Evolutionary conservation across 92 coral and sea anemone genomes (phyloP).

Genomic region (Metridium senile): DNA sequence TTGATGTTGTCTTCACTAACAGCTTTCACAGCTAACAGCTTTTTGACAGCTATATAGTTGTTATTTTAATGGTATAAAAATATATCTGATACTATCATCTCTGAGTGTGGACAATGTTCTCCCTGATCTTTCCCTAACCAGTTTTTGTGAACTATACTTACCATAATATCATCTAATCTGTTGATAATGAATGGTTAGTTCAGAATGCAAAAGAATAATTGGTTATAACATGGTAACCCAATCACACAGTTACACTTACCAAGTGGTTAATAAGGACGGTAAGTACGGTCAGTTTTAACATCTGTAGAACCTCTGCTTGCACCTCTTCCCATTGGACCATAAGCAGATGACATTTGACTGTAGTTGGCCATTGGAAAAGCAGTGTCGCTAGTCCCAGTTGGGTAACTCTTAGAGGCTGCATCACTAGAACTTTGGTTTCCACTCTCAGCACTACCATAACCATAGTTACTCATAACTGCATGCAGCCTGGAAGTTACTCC

Average conservation of each 20-base stretch:
- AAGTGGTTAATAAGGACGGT: slow-evolving; percentile 41
- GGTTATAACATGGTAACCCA: no score
- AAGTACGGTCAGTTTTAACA: slow-evolving; percentile 21
- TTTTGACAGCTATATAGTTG: slow-evolving; percentile 21
- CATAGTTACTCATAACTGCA: slow-evolving; percentile 43
- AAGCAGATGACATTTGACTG: slow-evolving; percentile 63
- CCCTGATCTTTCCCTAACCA: no score
- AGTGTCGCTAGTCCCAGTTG: slow-evolving; percentile 42
- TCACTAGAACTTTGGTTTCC: slow-evolving; percentile 28
- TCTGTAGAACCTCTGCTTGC: slow-evolving; percentile 16
- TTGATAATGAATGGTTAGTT: no score
- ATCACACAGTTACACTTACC: no score
- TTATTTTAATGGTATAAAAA: no score
- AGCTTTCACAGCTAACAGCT: slow-evolving; percentile 1
- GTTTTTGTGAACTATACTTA: no score
- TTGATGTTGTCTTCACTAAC: slow-evolving; percentile 34
- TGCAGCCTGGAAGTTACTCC: slow-evolving; percentile 48
- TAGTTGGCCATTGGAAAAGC: slow-evolving; percentile 61
- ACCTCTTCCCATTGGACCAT: slow-evolving; percentile 62
- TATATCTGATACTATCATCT: no score
- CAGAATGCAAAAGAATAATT: no score
- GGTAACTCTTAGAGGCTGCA: slow-evolving; percentile 22
- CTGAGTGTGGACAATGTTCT: no score
- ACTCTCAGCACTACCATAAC: slow-evolving; percentile 41
- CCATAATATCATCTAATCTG: no score